Evolutionary conservation across 2,113 vertebrate species (phyloP), one percentile per base, ranked within the genome.

Genomic region (Zapus hudsonius): DNA sequence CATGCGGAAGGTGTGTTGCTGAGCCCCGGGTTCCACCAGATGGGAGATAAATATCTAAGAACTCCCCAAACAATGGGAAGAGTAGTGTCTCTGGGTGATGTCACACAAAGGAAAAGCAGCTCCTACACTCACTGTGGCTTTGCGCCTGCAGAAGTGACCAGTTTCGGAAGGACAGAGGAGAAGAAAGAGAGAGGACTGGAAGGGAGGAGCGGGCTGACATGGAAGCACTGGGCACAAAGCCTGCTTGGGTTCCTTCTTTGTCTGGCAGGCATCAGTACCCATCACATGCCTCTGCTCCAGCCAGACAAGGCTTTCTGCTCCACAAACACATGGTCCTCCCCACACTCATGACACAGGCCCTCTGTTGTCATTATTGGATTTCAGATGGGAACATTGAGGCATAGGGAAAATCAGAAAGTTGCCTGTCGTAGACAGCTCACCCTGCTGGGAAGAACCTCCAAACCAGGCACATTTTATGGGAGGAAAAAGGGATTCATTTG

Each of bases 41-140:
- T 67, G 80, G 40, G 63, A 94, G 92, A 86, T 90, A 69, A 79
- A 57, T 72, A 90, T 73, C 92, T 9, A 20, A 91, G 79, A 52
- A 52, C 84, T 80, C 89, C 42, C 75, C 90, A 63, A 81, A 69
- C 90, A 86, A 67, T n/a, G 59, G 76, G 84, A 91, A 87, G 55
- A 33, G 86, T 0, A 0, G 90, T 73, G 78, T 55, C 84, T 75
- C 81, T 91, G 87, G 78, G 94, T 67, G 86, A 84, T 66, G 93
- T 33, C 85, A 75, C 63, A 84, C n/a, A 70, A 69, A 42, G 31
- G 64, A 73, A 33, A 42, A 84, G 76, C 63, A 44, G 82, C 25
- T 5, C 81, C 36, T 1, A 0, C 11, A 25, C 55, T 70, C 22
- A 7, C 67, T 42, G 44, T 0, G 1, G 84, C 67, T 23, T 36